Percentiles rank a stretch among this genome's conserved stretches.
phyloP scores from a whole-genome alignment of 2,797 vertebrate species.

The Sparus aurata region DNA sequence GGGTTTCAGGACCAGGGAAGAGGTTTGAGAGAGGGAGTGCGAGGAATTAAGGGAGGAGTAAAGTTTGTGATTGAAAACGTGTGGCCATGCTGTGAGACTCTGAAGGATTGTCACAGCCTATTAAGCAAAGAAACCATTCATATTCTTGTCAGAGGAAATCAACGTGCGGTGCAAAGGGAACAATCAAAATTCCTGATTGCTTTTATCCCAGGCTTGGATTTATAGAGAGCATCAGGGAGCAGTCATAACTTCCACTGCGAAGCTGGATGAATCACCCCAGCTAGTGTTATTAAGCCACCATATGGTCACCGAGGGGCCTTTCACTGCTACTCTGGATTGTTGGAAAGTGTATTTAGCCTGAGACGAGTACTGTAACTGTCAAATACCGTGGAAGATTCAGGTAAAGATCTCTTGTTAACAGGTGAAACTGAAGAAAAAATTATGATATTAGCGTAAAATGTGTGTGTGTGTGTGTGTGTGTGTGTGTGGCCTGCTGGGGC shows the following conservation, averaged over 20 bases:
- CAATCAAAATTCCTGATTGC: constrained; percentile 65
- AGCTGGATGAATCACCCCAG: constrained; percentile 50
- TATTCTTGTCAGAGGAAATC: constrained; percentile 75
- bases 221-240: constrained; percentile 65
- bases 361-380: constrained; percentile 21
- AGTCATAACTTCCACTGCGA: constrained; percentile 55
- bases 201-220: constrained; percentile 75
- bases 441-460: no score
- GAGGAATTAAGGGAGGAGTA: constrained; percentile 42
- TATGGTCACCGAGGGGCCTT: constrained; percentile 37
- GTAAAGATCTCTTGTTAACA: constrained; percentile 14
- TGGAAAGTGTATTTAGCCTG: constrained; percentile 19
- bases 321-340: constrained; percentile 28
- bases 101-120: constrained; percentile 77
- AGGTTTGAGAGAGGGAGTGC: constrained; percentile 39
- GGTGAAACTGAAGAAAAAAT: constrained; percentile 17
- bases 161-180: constrained; percentile 56
- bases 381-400: background rate
- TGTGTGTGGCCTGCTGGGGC: constrained; percentile 41
- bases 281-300: constrained; percentile 46
- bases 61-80: constrained; percentile 55
- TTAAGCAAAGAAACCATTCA: constrained; percentile 76
- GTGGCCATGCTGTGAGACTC: constrained; percentile 65
- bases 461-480: background rate
- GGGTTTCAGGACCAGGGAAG: constrained; percentile 28